Base-by-base conservation (phyloP, 2,888 invertebrate species). In the Orchestes rusci region DNA sequence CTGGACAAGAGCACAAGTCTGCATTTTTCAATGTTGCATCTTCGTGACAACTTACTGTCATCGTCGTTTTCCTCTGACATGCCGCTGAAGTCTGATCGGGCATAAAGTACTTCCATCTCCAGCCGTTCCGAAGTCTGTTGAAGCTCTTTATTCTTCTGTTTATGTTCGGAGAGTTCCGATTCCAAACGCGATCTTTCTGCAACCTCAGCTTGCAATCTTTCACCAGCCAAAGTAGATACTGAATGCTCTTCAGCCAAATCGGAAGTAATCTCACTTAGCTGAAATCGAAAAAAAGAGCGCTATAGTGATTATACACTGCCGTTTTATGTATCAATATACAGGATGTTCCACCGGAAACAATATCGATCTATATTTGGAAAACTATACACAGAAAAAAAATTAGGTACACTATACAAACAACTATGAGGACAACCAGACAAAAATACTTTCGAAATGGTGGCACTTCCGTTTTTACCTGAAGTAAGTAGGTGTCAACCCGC, bases 171-270 rank as follows among this genome's bases (percentile, higher is more conserved):
- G 38, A 93, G 77, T 63, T 95, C 94, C 53, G 89, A 82, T 66
- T 94, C 94, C 17, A 94, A 74, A 30, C 84, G 79, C 53, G 92
- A 73, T 32, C 94, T 75, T 64, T 93, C 92, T 0, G 85, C 81
- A 2, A 87, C 88, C 66, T 94, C 94, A 2, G 88, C 86, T 65
- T 94, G 92, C 39, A 94, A 78, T 43, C 93, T 77, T 66, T 95
- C 94, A 1, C 89, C 80, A 4, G 93, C 89, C 55, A 90, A 76
- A 10, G 86, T 86, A 3, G 92, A 85, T 2, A 92, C 85, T 2
- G 89, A 87, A 56, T 93, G 88, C 66, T 95, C 95, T 65, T 95
- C 95, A 2, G 89, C 82, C 55, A 93, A 73, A 68, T 95, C 95
- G 17, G 91, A 87, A 44, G 89, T 86, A 71, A 94, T 82, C 70